Conservation (phyloP, 2,113 vertebrate genomes). For the Coturnix japonica region DNA sequence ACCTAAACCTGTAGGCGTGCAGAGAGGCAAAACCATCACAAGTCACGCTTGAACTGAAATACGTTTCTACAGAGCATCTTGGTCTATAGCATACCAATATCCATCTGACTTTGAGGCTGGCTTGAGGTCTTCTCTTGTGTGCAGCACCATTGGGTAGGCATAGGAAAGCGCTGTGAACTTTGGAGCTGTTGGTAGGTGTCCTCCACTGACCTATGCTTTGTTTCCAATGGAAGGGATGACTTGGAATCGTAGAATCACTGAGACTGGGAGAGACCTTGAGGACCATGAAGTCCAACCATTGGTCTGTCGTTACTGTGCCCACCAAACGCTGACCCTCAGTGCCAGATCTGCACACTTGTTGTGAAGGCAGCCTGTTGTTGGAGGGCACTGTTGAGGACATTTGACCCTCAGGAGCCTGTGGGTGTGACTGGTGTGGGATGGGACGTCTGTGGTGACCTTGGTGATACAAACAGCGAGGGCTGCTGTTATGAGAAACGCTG, state of each 20-base stretch:
- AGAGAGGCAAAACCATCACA: neutral
- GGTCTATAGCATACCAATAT: too few relatives aligned
- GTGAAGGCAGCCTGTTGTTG: neutral
- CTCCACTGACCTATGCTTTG: rapidly evolving
- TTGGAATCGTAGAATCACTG: neutral
- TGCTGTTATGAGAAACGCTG: neutral
- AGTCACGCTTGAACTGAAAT: neutral
- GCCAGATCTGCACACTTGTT: neutral
- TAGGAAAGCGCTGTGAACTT: neutral
- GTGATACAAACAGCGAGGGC: rapidly evolving
- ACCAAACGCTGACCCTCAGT: neutral
- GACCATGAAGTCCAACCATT: neutral
- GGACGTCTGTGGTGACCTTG: neutral
- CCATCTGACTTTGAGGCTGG: neutral
- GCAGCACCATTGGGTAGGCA: neutral
- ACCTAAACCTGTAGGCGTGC: too few relatives aligned
- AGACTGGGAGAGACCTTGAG: neutral
- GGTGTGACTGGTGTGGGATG: neutral
- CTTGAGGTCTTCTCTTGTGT: neutral
- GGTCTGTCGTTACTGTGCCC: neutral
- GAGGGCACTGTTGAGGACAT: neutral
- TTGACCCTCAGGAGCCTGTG: neutral
- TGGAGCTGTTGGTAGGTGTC: rapidly evolving
- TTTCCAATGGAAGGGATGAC: neutral
- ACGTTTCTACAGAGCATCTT: rapidly evolving